Conservation (phyloP, 2,888 invertebrate species). For the Drosophila bunnanda region DNA sequence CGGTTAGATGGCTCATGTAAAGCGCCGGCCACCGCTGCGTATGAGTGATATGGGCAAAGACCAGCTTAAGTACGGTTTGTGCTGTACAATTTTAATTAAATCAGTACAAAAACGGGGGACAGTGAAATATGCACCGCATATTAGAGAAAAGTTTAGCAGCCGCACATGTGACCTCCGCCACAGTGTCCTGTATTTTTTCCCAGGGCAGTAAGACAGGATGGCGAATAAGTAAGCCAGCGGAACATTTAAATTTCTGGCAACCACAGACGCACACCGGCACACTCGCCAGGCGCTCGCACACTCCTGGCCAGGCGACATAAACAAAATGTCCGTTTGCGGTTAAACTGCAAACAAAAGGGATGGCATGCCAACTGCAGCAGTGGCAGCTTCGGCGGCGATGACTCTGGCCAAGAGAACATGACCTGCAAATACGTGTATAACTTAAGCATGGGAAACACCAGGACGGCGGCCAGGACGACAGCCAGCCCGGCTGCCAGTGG, state of each 20-base stretch:
- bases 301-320: conserved; percentile 45
- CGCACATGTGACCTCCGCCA: conserved; percentile 30
- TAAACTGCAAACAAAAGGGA: conserved; percentile 71
- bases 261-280: conserved; percentile 58
- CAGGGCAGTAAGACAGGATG: conserved; percentile 19
- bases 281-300: conserved; percentile 17
- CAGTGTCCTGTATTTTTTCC: not conserved
- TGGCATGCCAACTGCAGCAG: conserved; percentile 50
- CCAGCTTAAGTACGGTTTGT: conserved; percentile 44
- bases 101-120: conserved; percentile 53
- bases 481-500: conserved; percentile 24
- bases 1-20: conserved; percentile 16
- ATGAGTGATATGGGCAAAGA: conserved; percentile 55
- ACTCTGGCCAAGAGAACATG: conserved; percentile 51
- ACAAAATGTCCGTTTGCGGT: conserved; percentile 73
- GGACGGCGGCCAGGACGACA: conserved; percentile 24
- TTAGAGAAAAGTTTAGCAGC: conserved; percentile 64
- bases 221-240: conserved; percentile 64
- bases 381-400: conserved; percentile 17
- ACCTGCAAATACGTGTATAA: conserved; percentile 66
- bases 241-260: conserved; percentile 75
- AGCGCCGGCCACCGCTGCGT: conserved; percentile 49
- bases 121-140: conserved; percentile 72
- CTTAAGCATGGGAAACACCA: conserved; percentile 65
- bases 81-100: conserved; percentile 63